These are phyloP conservation scores for Palythoa grandis DNA, from an alignment of 92 coral and sea anemone species.

Conservation along the genomic window DNA sequence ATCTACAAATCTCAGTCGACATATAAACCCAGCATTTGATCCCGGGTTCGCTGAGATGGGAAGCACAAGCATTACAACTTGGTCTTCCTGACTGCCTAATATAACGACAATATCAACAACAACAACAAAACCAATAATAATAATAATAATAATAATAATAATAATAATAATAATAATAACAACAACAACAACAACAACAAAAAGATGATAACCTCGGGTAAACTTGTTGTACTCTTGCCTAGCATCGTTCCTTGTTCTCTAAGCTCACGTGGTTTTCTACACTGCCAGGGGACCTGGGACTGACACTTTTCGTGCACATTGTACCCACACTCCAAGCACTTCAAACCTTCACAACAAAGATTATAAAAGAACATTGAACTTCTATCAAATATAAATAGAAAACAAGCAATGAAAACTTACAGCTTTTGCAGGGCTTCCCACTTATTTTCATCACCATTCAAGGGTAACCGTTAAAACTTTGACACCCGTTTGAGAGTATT, in stretches of 20 bases:
- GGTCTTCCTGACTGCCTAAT: too few species aligned
- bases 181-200: neutral
- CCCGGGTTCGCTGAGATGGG: too few species aligned
- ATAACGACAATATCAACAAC: neutral
- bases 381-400: too few species aligned
- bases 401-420: too few species aligned
- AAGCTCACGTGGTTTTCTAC: conserved; percentile 80
- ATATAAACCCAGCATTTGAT: too few species aligned
- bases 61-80: too few species aligned
- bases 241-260: conserved; percentile 87
- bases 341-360: conserved; percentile 61
- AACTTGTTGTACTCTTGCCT: conserved; percentile 88
- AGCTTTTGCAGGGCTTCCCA: too few species aligned
- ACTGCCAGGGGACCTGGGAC: conserved; percentile 96
- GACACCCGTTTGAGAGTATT: too few species aligned
- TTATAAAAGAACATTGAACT: neutral
- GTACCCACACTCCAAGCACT: conserved; percentile 95
- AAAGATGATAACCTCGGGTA: conserved; percentile 64
- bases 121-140: neutral
- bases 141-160: neutral
- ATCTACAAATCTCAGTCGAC: too few species aligned
- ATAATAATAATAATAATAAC: neutral
- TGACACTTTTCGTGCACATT: conserved; percentile 95
- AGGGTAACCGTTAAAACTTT: too few species aligned
- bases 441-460: too few species aligned